These are phyloP conservation scores for Prietella phreatophila DNA, from an alignment of 2,113 vertebrate species.

Conservation along the genomic window DNA sequence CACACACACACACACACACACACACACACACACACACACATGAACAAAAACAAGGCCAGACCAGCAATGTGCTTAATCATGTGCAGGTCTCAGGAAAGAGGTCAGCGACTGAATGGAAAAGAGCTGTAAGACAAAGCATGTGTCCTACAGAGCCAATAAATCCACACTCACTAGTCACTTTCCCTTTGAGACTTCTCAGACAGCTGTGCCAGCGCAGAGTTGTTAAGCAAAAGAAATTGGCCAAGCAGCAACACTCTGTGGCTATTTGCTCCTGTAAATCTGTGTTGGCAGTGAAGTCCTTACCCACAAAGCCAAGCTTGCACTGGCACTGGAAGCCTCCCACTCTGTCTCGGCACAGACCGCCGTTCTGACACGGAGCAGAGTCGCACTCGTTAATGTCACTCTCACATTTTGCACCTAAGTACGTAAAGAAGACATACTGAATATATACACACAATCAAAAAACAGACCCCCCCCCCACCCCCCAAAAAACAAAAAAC, in stretches of 20 bases:
- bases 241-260: neutral
- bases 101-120: slow-evolving; percentile 42
- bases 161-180: slow-evolving; percentile 29
- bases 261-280: slow-evolving; percentile 34
- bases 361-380: slow-evolving; percentile 84
- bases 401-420: slow-evolving; percentile 93
- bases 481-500: too few relatives aligned
- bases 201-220: slow-evolving; percentile 21
- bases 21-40: slow-evolving; percentile 14
- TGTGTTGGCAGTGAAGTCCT: slow-evolving; percentile 22
- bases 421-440: slow-evolving; percentile 45
- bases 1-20: slow-evolving; percentile 29
- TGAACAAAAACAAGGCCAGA: slow-evolving; percentile 22
- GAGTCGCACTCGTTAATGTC: slow-evolving; percentile 92
- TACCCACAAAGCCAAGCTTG: slow-evolving; percentile 86
- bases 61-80: slow-evolving; percentile 36
- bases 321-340: slow-evolving; percentile 87
- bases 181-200: slow-evolving; percentile 21
- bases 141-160: slow-evolving; percentile 38
- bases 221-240: slow-evolving; percentile 37
- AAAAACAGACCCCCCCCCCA: too few relatives aligned
- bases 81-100: slow-evolving; percentile 25
- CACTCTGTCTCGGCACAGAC: slow-evolving; percentile 82
- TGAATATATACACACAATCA: neutral
- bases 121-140: slow-evolving; percentile 38